Percentiles rank a stretch among this genome's conserved stretches.
These are phyloP conservation scores for Phaethornis superciliosus DNA, from an alignment of 2,113 vertebrate species.

Conservation along the genomic window DNA sequence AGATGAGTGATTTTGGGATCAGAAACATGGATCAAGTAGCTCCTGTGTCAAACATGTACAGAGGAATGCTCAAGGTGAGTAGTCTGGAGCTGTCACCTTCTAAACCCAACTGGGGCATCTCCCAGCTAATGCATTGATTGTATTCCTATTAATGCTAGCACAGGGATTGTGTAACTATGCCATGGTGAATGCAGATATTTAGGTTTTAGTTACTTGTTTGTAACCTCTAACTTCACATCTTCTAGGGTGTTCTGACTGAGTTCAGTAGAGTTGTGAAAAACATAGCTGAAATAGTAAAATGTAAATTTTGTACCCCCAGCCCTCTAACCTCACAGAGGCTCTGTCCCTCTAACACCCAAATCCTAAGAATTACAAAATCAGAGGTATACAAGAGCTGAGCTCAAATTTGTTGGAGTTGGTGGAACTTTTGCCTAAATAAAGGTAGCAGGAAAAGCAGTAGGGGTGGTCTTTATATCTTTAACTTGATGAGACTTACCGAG, in stretches of 20 bases:
- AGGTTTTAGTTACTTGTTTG: neutral
- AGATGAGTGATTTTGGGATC: constrained; percentile 84
- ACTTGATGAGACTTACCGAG: neutral
- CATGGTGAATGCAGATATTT: neutral
- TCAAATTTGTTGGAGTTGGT: neutral
- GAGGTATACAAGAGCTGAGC: neutral
- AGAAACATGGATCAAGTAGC: constrained; percentile 88
- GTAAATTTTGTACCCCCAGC: neutral
- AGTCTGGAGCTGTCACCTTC: neutral
- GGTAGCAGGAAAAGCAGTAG: neutral
- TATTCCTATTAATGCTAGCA: neutral
- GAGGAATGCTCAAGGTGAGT: constrained; percentile 85
- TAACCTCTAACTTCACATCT: neutral
- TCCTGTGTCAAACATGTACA: constrained; percentile 76
- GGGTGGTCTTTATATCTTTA: neutral
- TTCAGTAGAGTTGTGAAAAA: neutral
- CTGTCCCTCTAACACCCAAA: neutral
- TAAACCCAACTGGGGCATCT: neutral
- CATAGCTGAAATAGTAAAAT: neutral
- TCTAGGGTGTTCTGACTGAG: neutral
- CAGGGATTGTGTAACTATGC: neutral
- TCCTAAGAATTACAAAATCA: neutral
- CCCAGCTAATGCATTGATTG: neutral
- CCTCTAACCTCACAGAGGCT: neutral
- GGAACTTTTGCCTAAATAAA: neutral